phyloP scores from a whole-genome alignment of 2,888 invertebrate species.

The Alentia gelatinosa region DNA sequence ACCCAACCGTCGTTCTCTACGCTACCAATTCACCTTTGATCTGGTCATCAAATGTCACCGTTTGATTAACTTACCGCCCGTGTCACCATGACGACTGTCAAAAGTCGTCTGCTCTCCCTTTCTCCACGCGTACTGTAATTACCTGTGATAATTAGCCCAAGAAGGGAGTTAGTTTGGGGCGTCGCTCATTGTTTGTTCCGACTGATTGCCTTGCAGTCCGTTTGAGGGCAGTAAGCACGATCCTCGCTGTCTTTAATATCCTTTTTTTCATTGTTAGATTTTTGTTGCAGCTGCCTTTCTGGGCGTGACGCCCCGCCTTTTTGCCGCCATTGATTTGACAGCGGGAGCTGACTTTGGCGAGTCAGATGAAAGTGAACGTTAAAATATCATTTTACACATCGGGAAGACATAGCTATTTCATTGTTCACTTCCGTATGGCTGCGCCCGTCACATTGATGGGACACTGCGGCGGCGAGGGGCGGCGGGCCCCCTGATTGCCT shows the following conservation, averaged over 20 bases:
- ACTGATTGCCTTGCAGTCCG: neutral
- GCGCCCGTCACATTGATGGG: slow-evolving; percentile 33
- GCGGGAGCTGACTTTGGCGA: neutral
- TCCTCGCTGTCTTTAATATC: neutral
- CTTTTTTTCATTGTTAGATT: neutral
- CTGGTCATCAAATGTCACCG: neutral
- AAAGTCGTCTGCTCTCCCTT: slow-evolving; percentile 35
- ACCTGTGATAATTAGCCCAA: slow-evolving; percentile 19
- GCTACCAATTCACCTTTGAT: neutral
- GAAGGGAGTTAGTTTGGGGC: neutral
- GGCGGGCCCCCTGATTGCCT: neutral
- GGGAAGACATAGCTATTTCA: slow-evolving; percentile 32
- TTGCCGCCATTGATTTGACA: neutral
- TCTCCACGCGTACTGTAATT: neutral
- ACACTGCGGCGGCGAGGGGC: neutral
- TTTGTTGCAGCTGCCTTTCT: neutral
- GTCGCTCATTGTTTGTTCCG: neutral
- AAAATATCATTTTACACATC: slow-evolving; percentile 40
- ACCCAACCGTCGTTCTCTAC: neutral
- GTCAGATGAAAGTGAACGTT: slow-evolving; percentile 15
- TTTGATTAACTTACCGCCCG: neutral
- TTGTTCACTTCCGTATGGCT: slow-evolving; percentile 1
- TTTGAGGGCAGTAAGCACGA: neutral
- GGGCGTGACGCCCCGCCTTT: neutral
- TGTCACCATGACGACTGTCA: neutral